phyloP scores from a whole-genome alignment of 2,113 vertebrate species.

The Megatriorchis doriae region DNA sequence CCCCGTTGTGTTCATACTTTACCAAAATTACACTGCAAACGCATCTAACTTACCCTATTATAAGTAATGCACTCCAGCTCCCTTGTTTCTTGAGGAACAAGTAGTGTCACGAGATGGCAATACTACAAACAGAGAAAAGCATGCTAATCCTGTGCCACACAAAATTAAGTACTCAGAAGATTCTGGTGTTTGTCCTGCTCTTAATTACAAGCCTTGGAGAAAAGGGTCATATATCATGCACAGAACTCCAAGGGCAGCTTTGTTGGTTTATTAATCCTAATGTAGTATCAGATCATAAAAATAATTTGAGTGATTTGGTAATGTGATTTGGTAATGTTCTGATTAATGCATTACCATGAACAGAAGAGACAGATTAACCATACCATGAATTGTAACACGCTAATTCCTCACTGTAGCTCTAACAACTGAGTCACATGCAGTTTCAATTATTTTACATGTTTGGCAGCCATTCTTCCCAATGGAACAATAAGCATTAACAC shows the following conservation, averaged over 20 bases:
- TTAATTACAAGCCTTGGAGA: neutral
- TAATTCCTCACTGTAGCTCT: slow-evolving; percentile 21
- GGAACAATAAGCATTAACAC: slow-evolving; percentile 53
- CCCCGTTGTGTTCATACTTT: neutral
- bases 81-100: neutral
- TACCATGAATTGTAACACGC: neutral
- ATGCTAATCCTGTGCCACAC: neutral
- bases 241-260: neutral
- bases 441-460: slow-evolving; percentile 62
- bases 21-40: neutral
- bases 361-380: slow-evolving; percentile 54
- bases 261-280: slow-evolving; percentile 39
- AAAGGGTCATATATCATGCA: neutral
- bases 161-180: neutral
- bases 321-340: slow-evolving; percentile 40
- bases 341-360: slow-evolving; percentile 51
- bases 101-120: neutral
- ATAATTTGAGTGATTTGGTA: slow-evolving; percentile 43
- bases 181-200: neutral
- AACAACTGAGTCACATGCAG: slow-evolving; percentile 40
- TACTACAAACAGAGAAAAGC: neutral
- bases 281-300: slow-evolving; percentile 23
- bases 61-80: neutral
- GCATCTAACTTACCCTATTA: neutral
- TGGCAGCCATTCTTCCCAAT: slow-evolving; percentile 48